Evolutionary conservation across 2,888 invertebrate genomes (phyloP).

Genomic region (Anaspis maculata): DNA sequence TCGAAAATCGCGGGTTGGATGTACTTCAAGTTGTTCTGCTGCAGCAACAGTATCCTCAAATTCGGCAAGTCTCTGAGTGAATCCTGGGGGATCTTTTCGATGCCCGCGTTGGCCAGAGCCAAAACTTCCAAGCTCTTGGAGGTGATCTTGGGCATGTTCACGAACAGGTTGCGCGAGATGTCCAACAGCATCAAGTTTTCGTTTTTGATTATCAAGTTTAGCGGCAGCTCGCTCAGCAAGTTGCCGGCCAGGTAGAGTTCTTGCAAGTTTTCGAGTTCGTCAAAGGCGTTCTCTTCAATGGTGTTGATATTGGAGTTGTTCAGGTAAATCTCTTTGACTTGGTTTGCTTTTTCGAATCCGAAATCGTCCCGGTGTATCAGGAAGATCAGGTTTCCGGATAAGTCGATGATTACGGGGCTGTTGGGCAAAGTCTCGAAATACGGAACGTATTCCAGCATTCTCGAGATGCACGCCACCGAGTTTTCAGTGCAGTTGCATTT

Average conservation of each 20-base stretch:
- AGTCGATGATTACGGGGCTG: constrained; percentile 30
- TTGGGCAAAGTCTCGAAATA: constrained; percentile 26
- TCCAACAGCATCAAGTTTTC: constrained; percentile 30
- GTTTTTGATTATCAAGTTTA: constrained; percentile 27
- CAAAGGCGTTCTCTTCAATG: constrained; percentile 30
- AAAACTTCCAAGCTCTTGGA: constrained; percentile 32
- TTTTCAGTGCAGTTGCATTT: constrained; percentile 29
- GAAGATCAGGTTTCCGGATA: constrained; percentile 34
- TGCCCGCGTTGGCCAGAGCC: constrained; percentile 31
- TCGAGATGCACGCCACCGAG: constrained; percentile 28
- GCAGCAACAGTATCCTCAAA: constrained; percentile 29
- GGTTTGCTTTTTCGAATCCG: constrained; percentile 26
- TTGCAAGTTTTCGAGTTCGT: constrained; percentile 29
- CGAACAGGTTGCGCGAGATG: constrained; percentile 34
- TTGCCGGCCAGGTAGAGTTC: constrained; percentile 35
- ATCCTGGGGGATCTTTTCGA: constrained; percentile 25
- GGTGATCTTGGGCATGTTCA: constrained; percentile 27
- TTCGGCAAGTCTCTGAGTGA: constrained; percentile 29
- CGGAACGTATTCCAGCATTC: constrained; percentile 27
- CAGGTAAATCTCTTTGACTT: constrained; percentile 31
- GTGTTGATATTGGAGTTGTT: constrained; percentile 30
- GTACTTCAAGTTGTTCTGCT: constrained; percentile 32
- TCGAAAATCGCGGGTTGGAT: constrained; percentile 27
- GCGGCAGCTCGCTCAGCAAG: constrained; percentile 28
- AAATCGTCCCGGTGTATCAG: constrained; percentile 27